Percentiles rank a stretch among this genome's conserved stretches.
Evolutionary conservation across 53 echinoderm and acorn worm genomes (phyloP).

Genomic region (Apostichopus leukothele): DNA sequence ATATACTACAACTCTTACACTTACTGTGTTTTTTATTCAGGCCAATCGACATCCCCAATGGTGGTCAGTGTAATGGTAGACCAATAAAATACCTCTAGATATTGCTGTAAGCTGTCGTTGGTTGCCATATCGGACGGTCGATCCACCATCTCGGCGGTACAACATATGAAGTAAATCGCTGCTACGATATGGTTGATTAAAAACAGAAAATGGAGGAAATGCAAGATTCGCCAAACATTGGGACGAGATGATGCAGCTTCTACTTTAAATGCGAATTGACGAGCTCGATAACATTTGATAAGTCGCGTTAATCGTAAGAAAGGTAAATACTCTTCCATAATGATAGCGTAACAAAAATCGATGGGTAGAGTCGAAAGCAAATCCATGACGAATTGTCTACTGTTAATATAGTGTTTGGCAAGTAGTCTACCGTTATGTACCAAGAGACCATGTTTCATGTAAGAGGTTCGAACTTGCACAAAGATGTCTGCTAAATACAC

Average conservation of each 20-base stretch:
- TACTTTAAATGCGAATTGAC: conserved; percentile 58
- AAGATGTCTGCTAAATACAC: conserved; percentile 78
- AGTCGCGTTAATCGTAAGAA: conserved; percentile 73
- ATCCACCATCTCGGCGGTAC: conserved; percentile 49
- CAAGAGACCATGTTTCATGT: conserved; percentile 76
- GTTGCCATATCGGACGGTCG: conserved; percentile 12
- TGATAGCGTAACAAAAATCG: conserved; percentile 59
- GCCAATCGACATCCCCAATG: conserved; percentile 71
- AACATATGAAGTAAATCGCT: conserved; percentile 65
- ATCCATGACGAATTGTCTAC: conserved; percentile 63
- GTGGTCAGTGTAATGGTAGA: conserved; percentile 83
- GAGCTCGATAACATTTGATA: conserved; percentile 65
- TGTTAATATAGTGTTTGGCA: conserved; percentile 61
- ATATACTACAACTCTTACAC: no score
- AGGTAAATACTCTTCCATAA: conserved; percentile 30
- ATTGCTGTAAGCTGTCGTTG: conserved; percentile 53
- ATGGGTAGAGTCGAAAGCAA: conserved; percentile 64
- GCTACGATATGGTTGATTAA: conserved; percentile 80
- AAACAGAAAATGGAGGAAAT: conserved; percentile 67
- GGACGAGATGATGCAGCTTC: conserved; percentile 69
- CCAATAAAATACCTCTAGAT: conserved; percentile 86
- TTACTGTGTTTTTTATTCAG: no score
- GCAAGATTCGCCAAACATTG: conserved; percentile 65
- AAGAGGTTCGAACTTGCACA: conserved; percentile 73
- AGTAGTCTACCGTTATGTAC: conserved; percentile 65